Evolutionary conservation across 2,113 vertebrate genomes (phyloP).

Genomic region (Stictonetta naevosa): DNA sequence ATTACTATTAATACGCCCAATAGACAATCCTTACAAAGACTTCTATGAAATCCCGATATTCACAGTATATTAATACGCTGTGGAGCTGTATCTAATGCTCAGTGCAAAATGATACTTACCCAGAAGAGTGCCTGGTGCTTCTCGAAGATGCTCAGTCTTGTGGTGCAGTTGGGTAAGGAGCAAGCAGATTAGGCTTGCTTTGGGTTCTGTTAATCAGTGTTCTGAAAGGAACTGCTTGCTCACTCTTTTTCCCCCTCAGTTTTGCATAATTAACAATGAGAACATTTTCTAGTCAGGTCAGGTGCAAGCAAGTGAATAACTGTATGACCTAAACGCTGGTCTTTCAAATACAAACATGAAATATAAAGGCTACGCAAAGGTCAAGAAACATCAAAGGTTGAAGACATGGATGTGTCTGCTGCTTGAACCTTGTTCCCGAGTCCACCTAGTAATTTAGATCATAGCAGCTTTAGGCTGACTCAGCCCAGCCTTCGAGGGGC

Average conservation of each 20-base stretch:
- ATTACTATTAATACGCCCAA: not conserved
- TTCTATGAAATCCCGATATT: not conserved
- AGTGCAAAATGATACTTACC: not conserved
- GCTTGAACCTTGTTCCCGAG: slow-evolving; percentile 60
- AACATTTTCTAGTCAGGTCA: not conserved
- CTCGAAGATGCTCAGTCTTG: not conserved
- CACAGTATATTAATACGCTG: too few species aligned
- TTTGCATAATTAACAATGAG: not conserved
- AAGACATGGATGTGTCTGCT: slow-evolving; percentile 58
- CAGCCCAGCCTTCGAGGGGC: slow-evolving; percentile 61
- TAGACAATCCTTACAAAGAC: not conserved
- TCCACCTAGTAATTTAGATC: slow-evolving; percentile 59
- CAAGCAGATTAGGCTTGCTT: not conserved
- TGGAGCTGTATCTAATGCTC: not conserved
- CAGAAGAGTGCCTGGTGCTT: not conserved
- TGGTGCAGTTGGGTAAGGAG: not conserved
- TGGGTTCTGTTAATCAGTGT: not conserved
- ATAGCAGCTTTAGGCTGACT: slow-evolving; percentile 67
- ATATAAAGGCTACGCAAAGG: slow-evolving; percentile 21
- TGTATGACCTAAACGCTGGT: not conserved
- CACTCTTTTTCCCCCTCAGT: not conserved
- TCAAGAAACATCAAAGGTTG: slow-evolving; percentile 61
- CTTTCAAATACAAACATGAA: not conserved
- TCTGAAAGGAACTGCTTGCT: not conserved
- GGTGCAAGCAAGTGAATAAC: slow-evolving; percentile 9